phyloP scores from a whole-genome alignment of 1,140 invertebrate species.

The Eulimnadia texana region DNA sequence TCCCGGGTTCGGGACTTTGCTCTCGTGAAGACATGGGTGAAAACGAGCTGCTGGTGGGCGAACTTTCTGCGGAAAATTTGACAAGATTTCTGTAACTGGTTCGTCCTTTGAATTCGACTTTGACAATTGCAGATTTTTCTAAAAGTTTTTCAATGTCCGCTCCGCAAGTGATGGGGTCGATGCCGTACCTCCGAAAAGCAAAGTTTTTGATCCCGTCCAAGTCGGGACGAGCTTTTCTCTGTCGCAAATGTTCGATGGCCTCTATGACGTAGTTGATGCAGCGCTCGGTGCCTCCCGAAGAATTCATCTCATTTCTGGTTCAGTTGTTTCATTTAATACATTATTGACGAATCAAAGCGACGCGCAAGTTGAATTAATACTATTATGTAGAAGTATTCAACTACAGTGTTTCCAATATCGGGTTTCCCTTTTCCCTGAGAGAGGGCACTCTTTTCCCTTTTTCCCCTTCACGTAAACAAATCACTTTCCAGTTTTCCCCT shows the following conservation, averaged over 20 bases:
- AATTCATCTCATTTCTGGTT: neutral
- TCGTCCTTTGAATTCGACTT: slow-evolving; percentile 74
- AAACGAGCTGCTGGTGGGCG: neutral
- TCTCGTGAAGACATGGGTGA: neutral
- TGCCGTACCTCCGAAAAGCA: slow-evolving; percentile 51
- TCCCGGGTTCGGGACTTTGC: slow-evolving; percentile 9
- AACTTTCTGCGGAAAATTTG: slow-evolving; percentile 26
- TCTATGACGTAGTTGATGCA: slow-evolving; percentile 33
- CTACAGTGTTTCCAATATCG: too few species aligned
- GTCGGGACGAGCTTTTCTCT: slow-evolving; percentile 66
- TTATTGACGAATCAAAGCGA: neutral
- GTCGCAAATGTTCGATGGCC: slow-evolving; percentile 65
- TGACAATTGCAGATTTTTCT: slow-evolving; percentile 56
- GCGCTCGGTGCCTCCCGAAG: neutral
- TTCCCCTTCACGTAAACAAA: too few species aligned
- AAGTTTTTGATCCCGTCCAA: slow-evolving; percentile 65
- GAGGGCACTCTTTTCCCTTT: too few species aligned
- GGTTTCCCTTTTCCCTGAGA: too few species aligned
- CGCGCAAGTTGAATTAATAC: too few species aligned
- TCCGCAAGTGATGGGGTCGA: slow-evolving; percentile 53
- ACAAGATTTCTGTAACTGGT: slow-evolving; percentile 65
- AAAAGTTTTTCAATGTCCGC: slow-evolving; percentile 56
- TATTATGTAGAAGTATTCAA: too few species aligned
- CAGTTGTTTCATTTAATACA: neutral
- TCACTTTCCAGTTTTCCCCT: too few species aligned